Percentiles rank a stretch among this genome's conserved stretches.
phyloP scores from a whole-genome alignment of 1,140 invertebrate genomes.

The Drosophila funebris region DNA sequence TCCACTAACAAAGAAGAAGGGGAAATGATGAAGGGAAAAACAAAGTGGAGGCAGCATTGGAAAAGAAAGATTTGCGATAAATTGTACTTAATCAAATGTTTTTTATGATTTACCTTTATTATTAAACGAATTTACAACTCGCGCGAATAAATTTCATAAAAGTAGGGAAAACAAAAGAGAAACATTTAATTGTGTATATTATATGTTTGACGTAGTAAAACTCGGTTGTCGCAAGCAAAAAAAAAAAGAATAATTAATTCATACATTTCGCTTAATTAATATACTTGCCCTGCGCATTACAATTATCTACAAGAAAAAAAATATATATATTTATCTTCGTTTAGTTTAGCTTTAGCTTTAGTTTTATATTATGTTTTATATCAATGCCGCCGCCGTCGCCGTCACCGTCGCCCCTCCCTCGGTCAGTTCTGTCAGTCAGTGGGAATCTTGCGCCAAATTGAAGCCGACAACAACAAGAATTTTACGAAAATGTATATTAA shows the following conservation, averaged over 20 bases:
- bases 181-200: not conserved
- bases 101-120: slow-evolving; percentile 34
- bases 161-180: not conserved
- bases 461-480: slow-evolving; percentile 36
- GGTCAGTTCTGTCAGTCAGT: not conserved
- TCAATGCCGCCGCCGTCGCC: slow-evolving; percentile 18
- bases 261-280: slow-evolving; percentile 17
- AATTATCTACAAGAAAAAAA: slow-evolving; percentile 17
- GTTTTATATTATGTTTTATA: not conserved
- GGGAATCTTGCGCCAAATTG: slow-evolving; percentile 8
- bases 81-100: slow-evolving; percentile 24
- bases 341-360: slow-evolving; percentile 6
- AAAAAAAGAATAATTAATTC: slow-evolving; percentile 8
- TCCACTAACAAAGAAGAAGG: no score
- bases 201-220: slow-evolving; percentile 1
- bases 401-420: not conserved
- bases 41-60: slow-evolving; percentile 29
- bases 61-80: slow-evolving; percentile 28
- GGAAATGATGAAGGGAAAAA: not conserved
- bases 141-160: slow-evolving; percentile 40
- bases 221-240: not conserved
- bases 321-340: not conserved
- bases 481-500: slow-evolving; percentile 33
- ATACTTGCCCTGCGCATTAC: slow-evolving; percentile 15
- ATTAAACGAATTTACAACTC: slow-evolving; percentile 58